phyloP scores from a whole-genome alignment of 2,888 invertebrate genomes.

The Pollenia angustigena region DNA sequence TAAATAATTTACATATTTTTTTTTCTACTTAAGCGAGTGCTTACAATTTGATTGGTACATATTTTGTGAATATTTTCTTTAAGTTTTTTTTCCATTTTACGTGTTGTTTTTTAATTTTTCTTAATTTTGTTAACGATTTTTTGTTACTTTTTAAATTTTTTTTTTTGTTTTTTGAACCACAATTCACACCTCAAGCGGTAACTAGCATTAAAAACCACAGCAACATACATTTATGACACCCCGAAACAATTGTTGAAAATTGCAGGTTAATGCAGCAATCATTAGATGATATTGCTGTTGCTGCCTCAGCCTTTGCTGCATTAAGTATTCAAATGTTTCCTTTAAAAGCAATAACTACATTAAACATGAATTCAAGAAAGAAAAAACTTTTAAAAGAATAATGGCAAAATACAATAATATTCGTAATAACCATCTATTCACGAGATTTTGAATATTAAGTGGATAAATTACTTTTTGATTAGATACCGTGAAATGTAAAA shows the following conservation, averaged over 20 bases:
- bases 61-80: background rate
- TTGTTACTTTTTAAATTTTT: conserved; percentile 1
- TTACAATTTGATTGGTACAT: conserved; percentile 31
- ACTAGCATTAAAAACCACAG: conserved; percentile 67
- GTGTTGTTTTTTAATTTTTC: background rate
- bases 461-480: conserved; percentile 65
- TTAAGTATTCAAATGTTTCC: conserved; percentile 36
- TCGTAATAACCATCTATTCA: conserved; percentile 52
- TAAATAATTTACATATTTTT: conserved; percentile 62
- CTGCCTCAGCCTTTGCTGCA: conserved; percentile 21
- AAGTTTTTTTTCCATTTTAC: background rate
- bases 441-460: conserved; percentile 58
- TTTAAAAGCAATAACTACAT: conserved; percentile 19
- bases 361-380: conserved; percentile 20
- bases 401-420: conserved; percentile 46
- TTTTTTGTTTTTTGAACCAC: conserved; percentile 33
- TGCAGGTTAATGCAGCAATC: conserved; percentile 69
- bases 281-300: conserved; percentile 37
- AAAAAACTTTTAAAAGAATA: conserved; percentile 28
- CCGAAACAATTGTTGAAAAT: conserved; percentile 70
- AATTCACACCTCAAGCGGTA: conserved; percentile 69
- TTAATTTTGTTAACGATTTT: background rate
- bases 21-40: conserved; percentile 52
- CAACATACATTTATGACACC: conserved; percentile 71
- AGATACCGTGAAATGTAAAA: conserved; percentile 66